Conservation (phyloP, 2,113 vertebrate genomes). For the Hiodon tergisus region DNA sequence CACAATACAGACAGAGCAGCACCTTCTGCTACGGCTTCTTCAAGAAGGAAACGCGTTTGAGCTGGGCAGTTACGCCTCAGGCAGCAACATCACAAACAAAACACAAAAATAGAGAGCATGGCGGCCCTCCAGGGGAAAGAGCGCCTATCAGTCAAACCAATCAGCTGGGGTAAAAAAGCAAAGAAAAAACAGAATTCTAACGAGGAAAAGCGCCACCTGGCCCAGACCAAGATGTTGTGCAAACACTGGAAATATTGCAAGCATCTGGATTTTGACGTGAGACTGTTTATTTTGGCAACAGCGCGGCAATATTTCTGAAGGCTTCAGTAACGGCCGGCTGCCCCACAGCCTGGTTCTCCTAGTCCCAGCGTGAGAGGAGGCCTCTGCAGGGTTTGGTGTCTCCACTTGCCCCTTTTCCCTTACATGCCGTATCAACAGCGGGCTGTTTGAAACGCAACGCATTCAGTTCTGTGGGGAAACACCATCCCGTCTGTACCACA, state of each 20-base stretch:
- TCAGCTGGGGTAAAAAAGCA: background rate
- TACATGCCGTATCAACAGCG: too few species aligned
- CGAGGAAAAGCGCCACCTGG: background rate
- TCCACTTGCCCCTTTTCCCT: background rate
- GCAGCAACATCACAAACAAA: slow-evolving; percentile 3
- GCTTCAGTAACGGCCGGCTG: background rate
- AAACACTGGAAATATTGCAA: slow-evolving; percentile 25
- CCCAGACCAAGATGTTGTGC: slow-evolving; percentile 17
- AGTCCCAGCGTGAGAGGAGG: too few species aligned
- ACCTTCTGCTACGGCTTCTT: too few species aligned
- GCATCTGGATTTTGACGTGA: slow-evolving; percentile 22
- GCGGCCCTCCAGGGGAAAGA: background rate
- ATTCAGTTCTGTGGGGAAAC: too few species aligned
- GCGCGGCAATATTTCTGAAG: background rate
- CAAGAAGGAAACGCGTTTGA: slow-evolving; percentile 1
- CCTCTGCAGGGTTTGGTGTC: background rate
- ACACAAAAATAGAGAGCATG: background rate
- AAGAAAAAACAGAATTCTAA: background rate
- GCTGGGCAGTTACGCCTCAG: background rate
- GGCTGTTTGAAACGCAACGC: too few species aligned
- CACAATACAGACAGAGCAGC: too few species aligned
- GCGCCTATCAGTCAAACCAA: background rate
- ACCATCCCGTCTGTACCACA: too few species aligned
- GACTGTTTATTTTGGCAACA: slow-evolving; percentile 28
- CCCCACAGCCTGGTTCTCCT: background rate